phyloP scores from a whole-genome alignment of 2,113 vertebrate species.

The rat (Rattus norvegicus) region DNA sequence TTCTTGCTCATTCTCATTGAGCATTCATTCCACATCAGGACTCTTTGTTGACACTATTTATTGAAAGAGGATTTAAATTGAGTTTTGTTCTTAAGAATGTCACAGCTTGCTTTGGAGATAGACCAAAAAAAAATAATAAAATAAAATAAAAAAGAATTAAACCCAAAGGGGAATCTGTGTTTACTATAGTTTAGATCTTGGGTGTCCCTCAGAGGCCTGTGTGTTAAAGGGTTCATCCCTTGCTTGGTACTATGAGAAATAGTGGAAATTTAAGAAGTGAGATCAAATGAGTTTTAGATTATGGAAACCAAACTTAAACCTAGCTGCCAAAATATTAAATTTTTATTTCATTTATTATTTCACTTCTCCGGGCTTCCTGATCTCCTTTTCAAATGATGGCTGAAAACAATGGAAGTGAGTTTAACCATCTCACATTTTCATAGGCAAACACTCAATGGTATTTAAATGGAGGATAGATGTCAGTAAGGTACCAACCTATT shows the following conservation, averaged over 20 bases:
- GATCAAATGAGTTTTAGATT: neutral
- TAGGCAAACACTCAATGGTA: neutral
- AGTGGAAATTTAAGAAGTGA: neutral
- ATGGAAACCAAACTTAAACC: neutral
- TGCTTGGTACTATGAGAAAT: neutral
- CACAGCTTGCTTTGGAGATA: neutral
- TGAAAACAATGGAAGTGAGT: neutral
- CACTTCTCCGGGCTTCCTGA: neutral
- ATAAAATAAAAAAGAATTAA: no score
- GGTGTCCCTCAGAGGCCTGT: neutral
- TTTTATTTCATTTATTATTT: neutral
- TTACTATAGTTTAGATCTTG: neutral
- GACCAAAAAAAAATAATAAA: no score
- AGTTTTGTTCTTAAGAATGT: neutral
- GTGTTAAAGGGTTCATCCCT: neutral
- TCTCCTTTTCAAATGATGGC: neutral
- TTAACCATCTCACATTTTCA: neutral
- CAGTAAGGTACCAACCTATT: neutral
- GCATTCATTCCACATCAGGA: neutral
- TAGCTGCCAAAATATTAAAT: neutral
- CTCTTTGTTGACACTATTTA: neutral
- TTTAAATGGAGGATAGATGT: neutral
- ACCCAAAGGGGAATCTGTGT: neutral
- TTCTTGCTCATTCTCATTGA: neutral
- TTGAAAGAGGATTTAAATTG: neutral